Percentiles rank a stretch among this genome's conserved stretches.
Conservation (phyloP, 2,113 vertebrate genomes). For the Xiphias gladius region DNA sequence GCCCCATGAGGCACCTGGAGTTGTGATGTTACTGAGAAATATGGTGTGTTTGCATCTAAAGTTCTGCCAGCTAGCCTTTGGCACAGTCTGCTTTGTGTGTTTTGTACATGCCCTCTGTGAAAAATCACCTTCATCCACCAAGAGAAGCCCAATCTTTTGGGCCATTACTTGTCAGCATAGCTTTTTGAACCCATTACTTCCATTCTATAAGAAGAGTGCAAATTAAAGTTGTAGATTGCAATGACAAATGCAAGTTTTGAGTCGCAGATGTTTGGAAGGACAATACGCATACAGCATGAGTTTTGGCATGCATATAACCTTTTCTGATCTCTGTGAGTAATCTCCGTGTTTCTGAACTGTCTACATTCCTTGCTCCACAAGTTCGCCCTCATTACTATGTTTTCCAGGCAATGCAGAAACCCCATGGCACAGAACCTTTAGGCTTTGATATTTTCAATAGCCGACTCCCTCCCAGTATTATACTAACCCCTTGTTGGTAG, state of each 20-base stretch:
- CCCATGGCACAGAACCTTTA: constrained; percentile 66
- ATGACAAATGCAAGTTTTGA: constrained; percentile 37
- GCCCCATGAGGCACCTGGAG: constrained; percentile 63
- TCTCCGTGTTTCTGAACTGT: constrained; percentile 49
- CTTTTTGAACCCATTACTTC: constrained; percentile 35
- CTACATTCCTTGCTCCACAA: constrained; percentile 53
- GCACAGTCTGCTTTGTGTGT: constrained; percentile 62
- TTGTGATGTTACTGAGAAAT: constrained; percentile 62
- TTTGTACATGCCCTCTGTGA: constrained; percentile 52
- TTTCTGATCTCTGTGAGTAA: constrained; percentile 53
- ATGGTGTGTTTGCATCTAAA: constrained; percentile 56
- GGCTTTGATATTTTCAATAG: constrained; percentile 74
- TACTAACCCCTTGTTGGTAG: constrained; percentile 51
- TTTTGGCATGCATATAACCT: constrained; percentile 35
- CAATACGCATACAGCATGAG: constrained; percentile 9
- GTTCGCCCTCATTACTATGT: constrained; percentile 68
- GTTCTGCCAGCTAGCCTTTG: constrained; percentile 65
- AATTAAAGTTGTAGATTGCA: constrained; percentile 35
- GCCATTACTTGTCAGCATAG: constrained; percentile 37
- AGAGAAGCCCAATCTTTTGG: constrained; percentile 35
- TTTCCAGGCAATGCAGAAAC: constrained; percentile 63
- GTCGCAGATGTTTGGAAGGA: constrained; percentile 27
- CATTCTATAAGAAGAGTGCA: constrained; percentile 18
- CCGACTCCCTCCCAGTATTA: constrained; percentile 27
- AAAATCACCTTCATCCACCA: constrained; percentile 47